Conservation (phyloP, 2,113 vertebrate genomes). For the Grammomys surdaster region DNA sequence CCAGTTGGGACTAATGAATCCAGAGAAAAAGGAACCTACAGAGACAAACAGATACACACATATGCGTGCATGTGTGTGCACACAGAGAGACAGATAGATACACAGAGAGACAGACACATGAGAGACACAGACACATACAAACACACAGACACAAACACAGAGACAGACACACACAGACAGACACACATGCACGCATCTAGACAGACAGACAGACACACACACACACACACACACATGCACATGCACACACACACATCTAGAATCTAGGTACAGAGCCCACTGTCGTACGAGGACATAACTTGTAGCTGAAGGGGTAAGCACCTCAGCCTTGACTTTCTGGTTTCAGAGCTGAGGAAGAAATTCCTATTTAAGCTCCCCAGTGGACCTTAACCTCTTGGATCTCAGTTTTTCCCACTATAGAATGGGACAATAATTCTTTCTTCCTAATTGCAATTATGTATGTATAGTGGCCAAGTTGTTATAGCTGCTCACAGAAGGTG, state of each 20-base stretch:
- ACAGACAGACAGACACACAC: accelerated
- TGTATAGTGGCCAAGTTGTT: background rate
- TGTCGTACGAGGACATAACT: accelerated
- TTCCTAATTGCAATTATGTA: background rate
- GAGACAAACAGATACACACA: background rate
- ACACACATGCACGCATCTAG: background rate
- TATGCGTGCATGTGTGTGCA: no score
- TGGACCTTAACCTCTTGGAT: background rate
- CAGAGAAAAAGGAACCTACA: no score
- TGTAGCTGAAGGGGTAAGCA: background rate
- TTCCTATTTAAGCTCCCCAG: background rate
- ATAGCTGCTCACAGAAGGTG: background rate
- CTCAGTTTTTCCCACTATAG: background rate
- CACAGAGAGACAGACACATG: background rate
- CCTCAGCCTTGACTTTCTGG: background rate
- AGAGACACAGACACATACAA: background rate
- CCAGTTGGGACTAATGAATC: background rate
- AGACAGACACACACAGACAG: background rate
- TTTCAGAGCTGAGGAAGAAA: background rate
- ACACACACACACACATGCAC: accelerated
- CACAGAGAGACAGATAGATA: background rate
- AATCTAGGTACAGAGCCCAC: background rate
- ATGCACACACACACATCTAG: background rate
- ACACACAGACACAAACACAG: background rate
- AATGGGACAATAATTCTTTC: background rate